Percentiles rank a stretch among this genome's conserved stretches.
Conservation (phyloP, 2,797 vertebrate genomes). For the Hydrocynus forskahlii region DNA sequence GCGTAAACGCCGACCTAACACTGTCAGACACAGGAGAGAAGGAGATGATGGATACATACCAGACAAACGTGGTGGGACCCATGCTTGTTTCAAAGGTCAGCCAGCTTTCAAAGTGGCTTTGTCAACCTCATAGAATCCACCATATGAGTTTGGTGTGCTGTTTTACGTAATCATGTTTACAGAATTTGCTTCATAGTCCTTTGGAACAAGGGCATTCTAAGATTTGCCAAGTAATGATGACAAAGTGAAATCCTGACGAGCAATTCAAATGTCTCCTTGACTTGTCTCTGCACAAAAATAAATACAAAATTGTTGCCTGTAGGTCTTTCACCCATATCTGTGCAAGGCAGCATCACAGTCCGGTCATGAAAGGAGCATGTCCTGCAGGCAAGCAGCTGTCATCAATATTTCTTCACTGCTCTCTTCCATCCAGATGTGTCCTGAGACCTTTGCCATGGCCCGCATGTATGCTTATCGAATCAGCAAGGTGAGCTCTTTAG, state of each 20-base stretch:
- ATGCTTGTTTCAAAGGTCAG: constrained; percentile 70
- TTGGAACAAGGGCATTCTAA: background rate
- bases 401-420: constrained; percentile 74
- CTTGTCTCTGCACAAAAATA: background rate
- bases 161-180: background rate
- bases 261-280: background rate
- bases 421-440: constrained; percentile 73
- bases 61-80: constrained; percentile 74
- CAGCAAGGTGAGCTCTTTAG: constrained; percentile 77
- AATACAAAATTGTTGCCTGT: background rate
- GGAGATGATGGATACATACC: constrained; percentile 67
- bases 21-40: constrained; percentile 54
- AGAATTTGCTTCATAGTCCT: background rate
- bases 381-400: constrained; percentile 76
- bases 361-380: constrained; percentile 66
- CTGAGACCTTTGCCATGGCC: constrained; percentile 53
- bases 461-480: constrained; percentile 74
- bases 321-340: constrained; percentile 75
- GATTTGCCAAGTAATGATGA: background rate
- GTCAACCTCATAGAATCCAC: background rate
- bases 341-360: constrained; percentile 69
- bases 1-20: constrained; percentile 48
- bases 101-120: background rate
- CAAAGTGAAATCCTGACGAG: background rate
- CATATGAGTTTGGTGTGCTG: background rate